Base-by-base conservation (phyloP, 2,797 vertebrate species). In the Cossypha dichroa region DNA sequence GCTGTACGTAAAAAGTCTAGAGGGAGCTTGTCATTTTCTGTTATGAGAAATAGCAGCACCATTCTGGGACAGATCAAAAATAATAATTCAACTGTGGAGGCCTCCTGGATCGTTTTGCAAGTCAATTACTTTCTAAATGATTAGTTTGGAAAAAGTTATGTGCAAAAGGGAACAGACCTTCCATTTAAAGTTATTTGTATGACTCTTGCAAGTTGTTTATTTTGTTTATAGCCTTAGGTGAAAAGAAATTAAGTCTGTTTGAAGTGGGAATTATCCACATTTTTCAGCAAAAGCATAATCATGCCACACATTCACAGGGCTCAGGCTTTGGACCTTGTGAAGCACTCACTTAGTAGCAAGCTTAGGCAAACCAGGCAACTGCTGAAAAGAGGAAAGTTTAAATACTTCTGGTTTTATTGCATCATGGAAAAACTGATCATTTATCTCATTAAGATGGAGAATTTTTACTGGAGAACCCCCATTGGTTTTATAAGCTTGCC, bases 21-120 rank as follows among this genome's bases (percentile, higher is more conserved):
- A 93, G 75, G 85, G 89, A 95, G 73, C 92, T 66, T 60, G 55
- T 93, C 88, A 85, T 95, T 96, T 97, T 94, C 90, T 94, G 87
- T 94, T 97, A 91, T 77, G 96, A 95, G 94, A 94, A 96, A 94
- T 83, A 96, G 94, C 97, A 94, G 92, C 64, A 92, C 89, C 66
- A 88, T 88, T 95, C 83, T 69, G 87, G 78, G 92, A 94, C 70
- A 95, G 87, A 96, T 95, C 95, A 96, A 89, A 96, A 97, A 95
- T 74, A 96, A 70, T 93, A 89, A 96, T 41, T 94, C 75, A 64
- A 54, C 91, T 94, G 77, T 67, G 82, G 94, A 92, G 91, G 92
- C 88, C 95, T 97, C 93, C 94, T 79, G 85, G 78, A 95, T 77
- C 48, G 15, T 91, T 96, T 94, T 96, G 95, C 83, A 81, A 93